These are phyloP conservation scores for Penelope pileata DNA, from an alignment of 2,113 vertebrate genomes.

Conservation along the genomic window DNA sequence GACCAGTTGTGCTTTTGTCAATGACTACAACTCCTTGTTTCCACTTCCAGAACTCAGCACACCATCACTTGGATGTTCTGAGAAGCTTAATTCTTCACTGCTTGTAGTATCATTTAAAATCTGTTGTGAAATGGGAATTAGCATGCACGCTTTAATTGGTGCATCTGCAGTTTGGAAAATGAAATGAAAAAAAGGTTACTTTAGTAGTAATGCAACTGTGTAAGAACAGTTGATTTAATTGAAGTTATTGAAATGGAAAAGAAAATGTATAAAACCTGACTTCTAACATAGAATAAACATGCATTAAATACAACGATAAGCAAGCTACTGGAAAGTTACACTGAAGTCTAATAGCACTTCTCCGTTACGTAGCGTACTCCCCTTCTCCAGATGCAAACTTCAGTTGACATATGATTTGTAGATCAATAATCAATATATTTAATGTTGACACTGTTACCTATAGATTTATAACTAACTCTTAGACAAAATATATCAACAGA, in stretches of 20 bases:
- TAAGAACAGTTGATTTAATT: neutral
- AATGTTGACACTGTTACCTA: neutral
- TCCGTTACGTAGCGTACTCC: neutral
- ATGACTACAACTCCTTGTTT: neutral
- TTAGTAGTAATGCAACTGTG: neutral
- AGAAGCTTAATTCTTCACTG: neutral
- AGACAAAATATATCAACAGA: neutral
- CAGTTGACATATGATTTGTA: neutral
- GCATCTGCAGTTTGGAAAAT: neutral
- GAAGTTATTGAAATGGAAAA: neutral
- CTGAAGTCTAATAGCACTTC: neutral
- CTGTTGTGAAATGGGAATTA: neutral
- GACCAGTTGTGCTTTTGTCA: neutral
- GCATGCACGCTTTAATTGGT: neutral
- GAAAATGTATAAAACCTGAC: neutral
- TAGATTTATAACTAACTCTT: neutral
- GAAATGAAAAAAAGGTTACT: neutral
- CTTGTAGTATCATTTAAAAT: neutral
- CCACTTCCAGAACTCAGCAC: neutral
- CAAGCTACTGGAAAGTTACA: neutral
- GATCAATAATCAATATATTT: neutral
- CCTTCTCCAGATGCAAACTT: neutral
- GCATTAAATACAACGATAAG: neutral
- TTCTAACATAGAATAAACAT: neutral
- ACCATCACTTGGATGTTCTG: neutral